Evolutionary conservation across 2,888 invertebrate species (phyloP).

Genomic region (Anthoptus insignis): DNA sequence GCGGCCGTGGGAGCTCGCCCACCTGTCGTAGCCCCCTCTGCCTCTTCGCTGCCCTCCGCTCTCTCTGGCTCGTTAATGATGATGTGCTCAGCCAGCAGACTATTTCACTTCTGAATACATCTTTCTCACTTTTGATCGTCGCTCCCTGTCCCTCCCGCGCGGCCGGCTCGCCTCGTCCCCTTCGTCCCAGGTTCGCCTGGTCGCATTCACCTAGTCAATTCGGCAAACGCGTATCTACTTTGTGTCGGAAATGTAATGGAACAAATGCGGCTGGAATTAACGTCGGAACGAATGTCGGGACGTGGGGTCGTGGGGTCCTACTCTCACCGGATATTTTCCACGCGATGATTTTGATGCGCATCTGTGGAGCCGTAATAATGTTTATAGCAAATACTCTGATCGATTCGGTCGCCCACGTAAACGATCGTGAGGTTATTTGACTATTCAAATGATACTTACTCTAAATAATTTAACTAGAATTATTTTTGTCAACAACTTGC

Average conservation of each 20-base stretch:
- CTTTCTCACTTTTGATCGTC: slow-evolving; percentile 86
- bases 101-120: slow-evolving; percentile 91
- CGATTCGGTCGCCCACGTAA: neutral
- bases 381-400: slow-evolving; percentile 26
- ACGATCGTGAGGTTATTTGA: neutral
- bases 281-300: slow-evolving; percentile 85
- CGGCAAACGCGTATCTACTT: slow-evolving; percentile 86
- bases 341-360: slow-evolving; percentile 83
- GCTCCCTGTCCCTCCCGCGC: slow-evolving; percentile 67
- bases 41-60: slow-evolving; percentile 87
- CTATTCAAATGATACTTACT: neutral
- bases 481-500: neutral
- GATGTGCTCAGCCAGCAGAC: slow-evolving; percentile 93
- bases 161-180: slow-evolving; percentile 66
- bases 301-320: slow-evolving; percentile 74
- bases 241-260: slow-evolving; percentile 87
- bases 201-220: slow-evolving; percentile 86
- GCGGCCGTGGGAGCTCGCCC: slow-evolving; percentile 85
- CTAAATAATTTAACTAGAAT: neutral
- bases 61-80: slow-evolving; percentile 92
- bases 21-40: slow-evolving; percentile 87
- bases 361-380: slow-evolving; percentile 73
- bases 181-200: slow-evolving; percentile 75
- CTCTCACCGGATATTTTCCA: slow-evolving; percentile 83
- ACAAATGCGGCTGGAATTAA: slow-evolving; percentile 87